Base-by-base conservation (phyloP, 1,140 invertebrate genomes). In the Drosophila equinoxialis region DNA sequence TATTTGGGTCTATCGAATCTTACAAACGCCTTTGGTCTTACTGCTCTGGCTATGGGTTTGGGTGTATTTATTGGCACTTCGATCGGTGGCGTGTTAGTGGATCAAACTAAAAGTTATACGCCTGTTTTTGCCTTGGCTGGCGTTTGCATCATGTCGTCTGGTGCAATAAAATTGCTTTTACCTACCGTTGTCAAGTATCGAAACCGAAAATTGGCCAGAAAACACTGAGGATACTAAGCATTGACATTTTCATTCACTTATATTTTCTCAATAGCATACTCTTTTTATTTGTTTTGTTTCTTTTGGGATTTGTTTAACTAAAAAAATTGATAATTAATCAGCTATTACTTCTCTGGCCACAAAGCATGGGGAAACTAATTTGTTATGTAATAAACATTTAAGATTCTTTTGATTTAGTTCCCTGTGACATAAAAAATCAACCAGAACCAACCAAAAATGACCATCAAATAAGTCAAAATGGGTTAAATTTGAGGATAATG, bases 1-100 rank as follows among this genome's bases (percentile, higher is more conserved):
- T 81, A 84, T 23, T 54, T 91, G 69, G 90, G 90, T 0, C 68
- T 91, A n/a, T 39, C 77, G 1, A 90, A 91, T 30, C 68, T 91
- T 39, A 91, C 90, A 17, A 91, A 91, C 60, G 84, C 87, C n/a
- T 91, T 91, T 61, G 90, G 90, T 26, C 79, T 91, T 2, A 84
- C 79, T 0, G 68, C 79, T 1, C 35, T 91, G 62, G 78, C 84
- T 62, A 91, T 91, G 90, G 90, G 90, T 1, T 2, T 75, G 17
- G 90, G 87, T 3, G 87, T 84, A 0, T 91, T 91, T 14, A 61
- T 79, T 26, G 90, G 90, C 45, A 91, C 87, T 10, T 69, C 81
- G 0, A 17, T 80, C 17, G 90, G 69, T 20, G 90, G 90, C 4
- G 0, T 76, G 7, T 2, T 91, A 33, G 68, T 81, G 6, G 70